Percentiles rank a stretch among this genome's conserved stretches.
Evolutionary conservation across 2,888 invertebrate genomes (phyloP).

Genomic region (Nysson spinosus): DNA sequence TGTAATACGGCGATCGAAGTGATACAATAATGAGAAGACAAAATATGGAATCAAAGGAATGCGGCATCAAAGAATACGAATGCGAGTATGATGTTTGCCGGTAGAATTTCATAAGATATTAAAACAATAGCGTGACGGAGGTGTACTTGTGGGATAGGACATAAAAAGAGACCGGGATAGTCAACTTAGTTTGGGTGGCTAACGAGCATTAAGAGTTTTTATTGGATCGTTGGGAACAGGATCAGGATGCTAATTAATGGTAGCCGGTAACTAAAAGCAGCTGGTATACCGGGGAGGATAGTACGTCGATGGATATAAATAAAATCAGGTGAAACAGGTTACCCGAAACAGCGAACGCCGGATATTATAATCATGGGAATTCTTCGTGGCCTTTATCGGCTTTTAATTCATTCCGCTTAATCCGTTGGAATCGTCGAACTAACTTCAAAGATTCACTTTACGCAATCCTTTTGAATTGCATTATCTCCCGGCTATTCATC

Average conservation of each 20-base stretch:
- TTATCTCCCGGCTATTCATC: no score
- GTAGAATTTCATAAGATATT: background rate
- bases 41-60: no score
- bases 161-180: background rate
- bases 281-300: background rate
- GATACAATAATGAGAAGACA: no score
- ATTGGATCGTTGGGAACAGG: slow-evolving; percentile 2
- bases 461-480: background rate
- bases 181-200: background rate
- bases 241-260: slow-evolving; percentile 9
- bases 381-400: slow-evolving; percentile 14
- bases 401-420: slow-evolving; percentile 32
- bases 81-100: no score
- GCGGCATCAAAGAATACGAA: no score
- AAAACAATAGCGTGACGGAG: no score
- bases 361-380: slow-evolving; percentile 9
- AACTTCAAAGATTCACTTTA: background rate
- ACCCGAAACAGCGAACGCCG: background rate
- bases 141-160: no score
- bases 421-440: no score
- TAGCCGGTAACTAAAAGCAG: background rate
- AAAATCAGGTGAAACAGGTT: background rate
- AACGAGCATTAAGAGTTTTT: slow-evolving; percentile 1
- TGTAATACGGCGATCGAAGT: no score
- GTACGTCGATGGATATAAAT: slow-evolving; percentile 1